These are phyloP conservation scores for Theristicus caerulescens DNA, from an alignment of 2,113 vertebrate genomes.

Conservation along the genomic window DNA sequence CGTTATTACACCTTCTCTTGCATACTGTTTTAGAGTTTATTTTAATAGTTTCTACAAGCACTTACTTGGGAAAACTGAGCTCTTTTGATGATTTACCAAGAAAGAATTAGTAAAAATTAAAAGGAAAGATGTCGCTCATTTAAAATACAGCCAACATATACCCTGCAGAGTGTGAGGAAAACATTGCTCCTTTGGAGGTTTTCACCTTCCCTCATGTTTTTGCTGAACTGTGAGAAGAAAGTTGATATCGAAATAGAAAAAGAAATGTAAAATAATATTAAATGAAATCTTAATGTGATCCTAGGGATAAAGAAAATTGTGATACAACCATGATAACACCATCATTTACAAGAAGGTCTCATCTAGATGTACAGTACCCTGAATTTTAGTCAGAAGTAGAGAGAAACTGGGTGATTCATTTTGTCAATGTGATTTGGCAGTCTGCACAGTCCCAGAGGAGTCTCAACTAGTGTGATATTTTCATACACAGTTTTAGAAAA, in stretches of 20 bases:
- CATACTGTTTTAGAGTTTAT: background rate
- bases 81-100: background rate
- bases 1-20: background rate
- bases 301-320: background rate
- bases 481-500: background rate
- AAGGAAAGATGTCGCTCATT: background rate
- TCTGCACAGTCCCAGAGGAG: background rate
- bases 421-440: background rate
- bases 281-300: background rate
- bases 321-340: background rate
- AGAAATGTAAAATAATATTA: background rate
- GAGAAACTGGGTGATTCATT: conserved; percentile 1
- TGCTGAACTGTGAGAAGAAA: background rate
- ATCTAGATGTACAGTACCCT: background rate
- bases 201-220: background rate
- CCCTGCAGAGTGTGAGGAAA: background rate
- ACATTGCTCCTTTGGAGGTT: background rate
- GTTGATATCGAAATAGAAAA: background rate
- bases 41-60: background rate
- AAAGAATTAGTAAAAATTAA: background rate
- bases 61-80: background rate
- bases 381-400: conserved; percentile 7
- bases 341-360: background rate
- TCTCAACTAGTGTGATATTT: background rate
- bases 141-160: background rate